Evolutionary conservation across 2,888 invertebrate species (phyloP).

Genomic region (Noctua pronuba): DNA sequence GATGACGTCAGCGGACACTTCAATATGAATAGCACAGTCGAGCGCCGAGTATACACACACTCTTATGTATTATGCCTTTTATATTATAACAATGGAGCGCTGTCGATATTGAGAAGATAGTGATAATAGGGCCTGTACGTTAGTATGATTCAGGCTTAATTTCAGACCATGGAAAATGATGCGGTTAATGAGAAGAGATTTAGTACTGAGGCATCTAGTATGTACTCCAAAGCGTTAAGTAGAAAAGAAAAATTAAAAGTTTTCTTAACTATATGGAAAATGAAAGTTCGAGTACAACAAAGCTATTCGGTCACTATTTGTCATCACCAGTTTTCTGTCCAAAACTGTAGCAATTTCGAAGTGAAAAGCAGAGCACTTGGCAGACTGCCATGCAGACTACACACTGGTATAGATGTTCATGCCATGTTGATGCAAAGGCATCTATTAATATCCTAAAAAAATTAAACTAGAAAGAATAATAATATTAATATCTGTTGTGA

Average conservation of each 20-base stretch:
- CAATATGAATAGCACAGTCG: constrained; percentile 34
- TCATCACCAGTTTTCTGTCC: constrained; percentile 52
- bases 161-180: constrained; percentile 12
- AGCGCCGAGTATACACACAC: constrained; percentile 42
- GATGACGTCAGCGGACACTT: constrained; percentile 61
- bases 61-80: constrained; percentile 43
- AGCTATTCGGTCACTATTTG: constrained; percentile 41
- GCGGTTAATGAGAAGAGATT: background rate
- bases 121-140: constrained; percentile 13
- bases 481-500: background rate
- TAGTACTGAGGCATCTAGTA: background rate
- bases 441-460: constrained; percentile 9
- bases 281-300: background rate
- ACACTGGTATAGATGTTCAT: constrained; percentile 15
- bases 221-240: background rate
- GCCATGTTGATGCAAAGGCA: constrained; percentile 8
- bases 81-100: constrained; percentile 49
- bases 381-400: constrained; percentile 36
- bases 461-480: background rate
- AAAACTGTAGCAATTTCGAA: constrained; percentile 56
- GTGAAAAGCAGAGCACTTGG: constrained; percentile 50
- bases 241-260: background rate
- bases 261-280: constrained; percentile 1
- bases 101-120: constrained; percentile 52
- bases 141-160: constrained; percentile 20